A percentile compares a stretch with the other conserved stretches of the same genome.
Evolutionary conservation across 1,140 invertebrate species (phyloP).

Genomic region (Neelides sp.): DNA sequence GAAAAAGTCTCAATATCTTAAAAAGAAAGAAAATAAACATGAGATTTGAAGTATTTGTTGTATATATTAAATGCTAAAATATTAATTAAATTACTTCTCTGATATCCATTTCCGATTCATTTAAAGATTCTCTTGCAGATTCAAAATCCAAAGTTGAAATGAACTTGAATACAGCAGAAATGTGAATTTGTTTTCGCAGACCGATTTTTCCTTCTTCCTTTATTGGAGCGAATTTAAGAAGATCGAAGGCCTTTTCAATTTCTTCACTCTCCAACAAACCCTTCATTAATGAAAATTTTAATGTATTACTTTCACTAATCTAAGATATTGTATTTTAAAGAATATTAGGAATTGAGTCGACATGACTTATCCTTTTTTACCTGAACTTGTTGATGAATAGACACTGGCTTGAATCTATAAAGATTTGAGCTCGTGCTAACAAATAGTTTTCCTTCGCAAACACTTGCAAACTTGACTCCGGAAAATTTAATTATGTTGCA

Average conservation of each 20-base stretch:
- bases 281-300: constrained; percentile 12
- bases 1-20: constrained; percentile 22
- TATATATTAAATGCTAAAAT: too few relatives aligned
- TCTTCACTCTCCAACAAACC: constrained; percentile 16
- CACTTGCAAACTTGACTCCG: constrained; percentile 16
- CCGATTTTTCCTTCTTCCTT: constrained; percentile 9
- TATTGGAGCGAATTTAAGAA: constrained; percentile 20
- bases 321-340: background rate
- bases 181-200: constrained; percentile 18
- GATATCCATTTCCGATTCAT: constrained; percentile 19
- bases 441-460: constrained; percentile 28
- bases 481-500: constrained; percentile 19
- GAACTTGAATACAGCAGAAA: constrained; percentile 22
- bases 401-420: constrained; percentile 22
- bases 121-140: constrained; percentile 15
- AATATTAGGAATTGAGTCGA: background rate
- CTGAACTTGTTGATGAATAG: constrained; percentile 28
- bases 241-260: constrained; percentile 21
- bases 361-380: constrained; percentile 10
- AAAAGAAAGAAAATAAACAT: constrained; percentile 4
- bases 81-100: constrained; percentile 19
- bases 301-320: background rate
- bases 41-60: too few relatives aligned
- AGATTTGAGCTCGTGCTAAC: constrained; percentile 20
- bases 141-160: constrained; percentile 16